phyloP scores from a whole-genome alignment of 1,140 invertebrate species.

The Akabosia matsudoensis region DNA sequence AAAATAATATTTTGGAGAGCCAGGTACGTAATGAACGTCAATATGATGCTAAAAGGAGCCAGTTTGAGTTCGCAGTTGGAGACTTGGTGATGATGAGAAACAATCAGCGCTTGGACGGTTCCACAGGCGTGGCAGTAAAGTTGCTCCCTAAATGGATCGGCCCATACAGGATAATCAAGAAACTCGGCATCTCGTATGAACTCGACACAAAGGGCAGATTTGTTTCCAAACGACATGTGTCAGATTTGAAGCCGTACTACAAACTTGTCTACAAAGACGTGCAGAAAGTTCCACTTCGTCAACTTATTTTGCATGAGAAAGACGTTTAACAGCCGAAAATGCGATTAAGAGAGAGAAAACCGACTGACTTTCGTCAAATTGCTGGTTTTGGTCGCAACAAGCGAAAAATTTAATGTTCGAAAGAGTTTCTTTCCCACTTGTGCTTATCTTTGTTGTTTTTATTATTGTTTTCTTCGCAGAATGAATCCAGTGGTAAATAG shows the following conservation, averaged over 20 bases:
- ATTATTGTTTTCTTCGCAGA: background rate
- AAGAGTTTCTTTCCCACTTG: background rate
- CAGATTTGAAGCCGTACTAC: constrained; percentile 10
- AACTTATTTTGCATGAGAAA: background rate
- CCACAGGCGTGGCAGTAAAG: background rate
- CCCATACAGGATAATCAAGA: background rate
- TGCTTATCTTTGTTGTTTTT: background rate
- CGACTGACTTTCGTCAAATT: background rate
- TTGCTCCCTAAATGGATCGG: background rate
- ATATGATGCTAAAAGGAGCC: background rate
- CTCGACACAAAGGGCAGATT: background rate
- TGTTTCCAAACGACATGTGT: constrained; percentile 14
- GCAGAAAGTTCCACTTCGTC: background rate
- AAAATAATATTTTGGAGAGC: background rate
- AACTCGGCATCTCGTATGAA: background rate
- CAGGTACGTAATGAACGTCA: background rate
- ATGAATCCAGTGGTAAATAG: background rate
- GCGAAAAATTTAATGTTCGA: background rate
- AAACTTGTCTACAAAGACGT: background rate
- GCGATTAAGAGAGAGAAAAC: background rate
- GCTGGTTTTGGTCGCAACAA: background rate
- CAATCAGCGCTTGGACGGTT: background rate
- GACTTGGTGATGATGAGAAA: background rate
- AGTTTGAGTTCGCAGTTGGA: background rate
- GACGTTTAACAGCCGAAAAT: background rate